These are phyloP conservation scores for Chrysocyon brachyurus DNA, from an alignment of 2,797 vertebrate species.

Conservation along the genomic window DNA sequence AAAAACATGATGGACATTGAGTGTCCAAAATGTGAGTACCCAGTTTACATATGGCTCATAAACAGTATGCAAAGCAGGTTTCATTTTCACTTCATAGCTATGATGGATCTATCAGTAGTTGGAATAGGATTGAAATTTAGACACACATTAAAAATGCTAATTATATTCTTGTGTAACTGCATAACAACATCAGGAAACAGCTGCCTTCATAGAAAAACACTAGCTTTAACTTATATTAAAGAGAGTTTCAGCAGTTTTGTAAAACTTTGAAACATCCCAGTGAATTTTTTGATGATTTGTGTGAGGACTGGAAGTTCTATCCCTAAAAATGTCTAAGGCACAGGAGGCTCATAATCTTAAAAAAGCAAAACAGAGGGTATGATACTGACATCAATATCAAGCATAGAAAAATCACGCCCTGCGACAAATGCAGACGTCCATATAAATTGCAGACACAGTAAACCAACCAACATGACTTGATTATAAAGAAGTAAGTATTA, in stretches of 20 bases:
- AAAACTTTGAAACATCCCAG: conserved; percentile 62
- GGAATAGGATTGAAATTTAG: conserved; percentile 70
- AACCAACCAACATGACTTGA: not conserved
- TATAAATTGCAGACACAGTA: not conserved
- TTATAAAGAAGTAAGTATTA: not conserved
- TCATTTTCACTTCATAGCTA: conserved; percentile 72
- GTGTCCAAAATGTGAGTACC: not conserved
- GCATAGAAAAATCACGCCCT: not conserved
- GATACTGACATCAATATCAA: not conserved
- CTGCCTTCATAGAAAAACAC: conserved; percentile 67
- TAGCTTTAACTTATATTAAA: conserved; percentile 69
- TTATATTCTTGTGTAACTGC: conserved; percentile 70
- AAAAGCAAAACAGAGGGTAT: not conserved
- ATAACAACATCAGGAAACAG: conserved; percentile 76
- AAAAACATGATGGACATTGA: conserved; percentile 54
- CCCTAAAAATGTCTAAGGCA: conserved; percentile 1
- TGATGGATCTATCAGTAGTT: conserved; percentile 52
- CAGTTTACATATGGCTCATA: conserved; percentile 43
- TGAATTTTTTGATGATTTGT: conserved; percentile 9
- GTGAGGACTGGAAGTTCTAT: conserved; percentile 2
- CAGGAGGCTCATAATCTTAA: not conserved
- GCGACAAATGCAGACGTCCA: not conserved
- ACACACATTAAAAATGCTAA: conserved; percentile 74
- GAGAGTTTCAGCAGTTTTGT: conserved; percentile 76
- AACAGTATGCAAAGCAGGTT: conserved; percentile 65